Conservation (phyloP, 92 coral and sea anemone species). For the Nematostella vectensis region DNA sequence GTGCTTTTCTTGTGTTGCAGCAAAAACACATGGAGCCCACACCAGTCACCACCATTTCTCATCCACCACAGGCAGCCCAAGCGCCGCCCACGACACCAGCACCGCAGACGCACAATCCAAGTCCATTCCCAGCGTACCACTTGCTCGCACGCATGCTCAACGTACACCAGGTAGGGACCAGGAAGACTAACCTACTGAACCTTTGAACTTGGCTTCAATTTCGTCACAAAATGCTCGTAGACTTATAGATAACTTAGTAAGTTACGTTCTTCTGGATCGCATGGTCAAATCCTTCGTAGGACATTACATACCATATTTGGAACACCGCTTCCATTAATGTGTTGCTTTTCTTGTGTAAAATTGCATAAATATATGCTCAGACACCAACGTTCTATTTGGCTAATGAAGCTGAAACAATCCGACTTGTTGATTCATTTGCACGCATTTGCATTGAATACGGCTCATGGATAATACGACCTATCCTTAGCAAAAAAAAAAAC, state of each 20-base stretch:
- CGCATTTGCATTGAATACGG: no score
- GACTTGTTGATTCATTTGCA: no score
- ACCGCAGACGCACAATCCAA: slow-evolving; percentile 11
- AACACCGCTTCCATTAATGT: no score
- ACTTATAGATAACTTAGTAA: background rate
- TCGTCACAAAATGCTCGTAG: background rate
- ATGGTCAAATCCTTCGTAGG: slow-evolving; percentile 7
- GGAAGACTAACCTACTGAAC: background rate
- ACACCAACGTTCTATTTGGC: no score
- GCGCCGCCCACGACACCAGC: slow-evolving; percentile 25
- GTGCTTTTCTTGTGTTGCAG: slow-evolving; percentile 20
- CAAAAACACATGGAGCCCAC: slow-evolving; percentile 87
- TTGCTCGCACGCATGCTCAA: slow-evolving; percentile 77
- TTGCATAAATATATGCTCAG: no score
- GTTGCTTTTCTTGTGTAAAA: no score
- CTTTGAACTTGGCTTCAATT: background rate
- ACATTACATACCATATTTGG: no score
- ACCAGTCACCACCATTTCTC: slow-evolving; percentile 39
- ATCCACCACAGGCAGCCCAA: slow-evolving; percentile 38
- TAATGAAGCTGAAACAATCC: no score
- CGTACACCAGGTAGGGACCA: slow-evolving; percentile 72
- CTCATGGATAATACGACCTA: no score
- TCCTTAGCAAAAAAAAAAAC: no score
- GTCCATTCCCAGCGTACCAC: slow-evolving; percentile 60
- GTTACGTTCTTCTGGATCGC: background rate